phyloP scores from a whole-genome alignment of 2,888 invertebrate genomes.

The Crossocerus cetratus region DNA sequence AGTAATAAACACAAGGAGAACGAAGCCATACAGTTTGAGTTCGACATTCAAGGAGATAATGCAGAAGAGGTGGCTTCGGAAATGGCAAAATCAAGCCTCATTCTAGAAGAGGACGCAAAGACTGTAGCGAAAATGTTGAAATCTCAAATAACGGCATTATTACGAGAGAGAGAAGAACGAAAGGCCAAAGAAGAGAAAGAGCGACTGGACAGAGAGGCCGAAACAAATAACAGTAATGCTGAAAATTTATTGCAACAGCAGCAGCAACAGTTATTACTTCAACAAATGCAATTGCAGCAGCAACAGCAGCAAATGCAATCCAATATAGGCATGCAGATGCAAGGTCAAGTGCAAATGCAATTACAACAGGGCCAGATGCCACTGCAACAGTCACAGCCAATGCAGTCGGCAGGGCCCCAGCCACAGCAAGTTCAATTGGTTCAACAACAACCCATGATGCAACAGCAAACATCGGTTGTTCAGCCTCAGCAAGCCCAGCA shows the following conservation, averaged over 20 bases:
- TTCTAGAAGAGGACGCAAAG: constrained; percentile 96
- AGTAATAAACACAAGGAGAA: constrained; percentile 99
- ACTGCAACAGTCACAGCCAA: constrained; percentile 59
- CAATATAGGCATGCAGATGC: constrained; percentile 72
- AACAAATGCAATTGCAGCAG: constrained; percentile 69
- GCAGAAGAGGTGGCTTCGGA: constrained; percentile 96
- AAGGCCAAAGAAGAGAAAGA: constrained; percentile 79
- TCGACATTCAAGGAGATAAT: constrained; percentile 93
- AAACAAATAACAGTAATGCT: constrained; percentile 48
- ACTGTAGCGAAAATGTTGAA: constrained; percentile 94
- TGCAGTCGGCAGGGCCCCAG: constrained; percentile 67
- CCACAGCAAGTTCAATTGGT: constrained; percentile 77
- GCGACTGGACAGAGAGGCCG: constrained; percentile 71
- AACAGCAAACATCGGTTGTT: constrained; percentile 71
- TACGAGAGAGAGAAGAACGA: constrained; percentile 81
- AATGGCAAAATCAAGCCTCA: constrained; percentile 96
- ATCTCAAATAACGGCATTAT: constrained; percentile 88
- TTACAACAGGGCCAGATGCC: constrained; percentile 63
- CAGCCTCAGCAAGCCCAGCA: constrained; percentile 73
- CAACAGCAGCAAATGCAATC: constrained; percentile 60
- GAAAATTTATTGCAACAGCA: constrained; percentile 70
- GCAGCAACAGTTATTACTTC: constrained; percentile 66
- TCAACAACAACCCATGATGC: constrained; percentile 78
- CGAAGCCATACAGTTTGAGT: constrained; percentile 99
- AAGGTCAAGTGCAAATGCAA: constrained; percentile 62